These are phyloP conservation scores for Lycodopsis pacificus DNA, from an alignment of 2,797 vertebrate species.

Conservation along the genomic window DNA sequence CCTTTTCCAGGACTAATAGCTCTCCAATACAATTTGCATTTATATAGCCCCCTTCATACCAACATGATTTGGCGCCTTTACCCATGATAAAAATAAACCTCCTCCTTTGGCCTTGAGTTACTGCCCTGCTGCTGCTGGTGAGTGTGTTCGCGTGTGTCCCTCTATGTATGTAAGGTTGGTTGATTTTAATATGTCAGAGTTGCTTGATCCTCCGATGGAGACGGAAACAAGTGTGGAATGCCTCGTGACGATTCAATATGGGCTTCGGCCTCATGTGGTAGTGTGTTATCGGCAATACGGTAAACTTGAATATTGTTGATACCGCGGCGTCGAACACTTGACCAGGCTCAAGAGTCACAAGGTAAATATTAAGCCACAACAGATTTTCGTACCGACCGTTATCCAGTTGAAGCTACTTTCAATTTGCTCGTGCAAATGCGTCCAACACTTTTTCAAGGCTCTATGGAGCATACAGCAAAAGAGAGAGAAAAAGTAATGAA, in stretches of 20 bases:
- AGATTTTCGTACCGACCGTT: conserved; percentile 4
- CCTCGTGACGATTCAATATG: conserved; percentile 70
- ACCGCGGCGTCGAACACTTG: conserved; percentile 48
- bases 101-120: conserved; percentile 85
- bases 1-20: conserved; percentile 87
- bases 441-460: conserved; percentile 46
- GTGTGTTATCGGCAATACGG: conserved; percentile 38
- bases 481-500: conserved; percentile 56
- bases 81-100: conserved; percentile 87
- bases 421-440: conserved; percentile 27
- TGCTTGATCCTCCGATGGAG: conserved; percentile 65
- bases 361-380: conserved; percentile 64
- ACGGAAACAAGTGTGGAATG: conserved; percentile 71
- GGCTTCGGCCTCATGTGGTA: conserved; percentile 14
- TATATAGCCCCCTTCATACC: conserved; percentile 88
- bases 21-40: conserved; percentile 89
- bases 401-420: conserved; percentile 38
- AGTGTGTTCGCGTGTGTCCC: conserved; percentile 63
- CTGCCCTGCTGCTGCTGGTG: conserved; percentile 67
- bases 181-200: conserved; percentile 82
- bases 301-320: conserved; percentile 60
- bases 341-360: conserved; percentile 50
- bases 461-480: conserved; percentile 42
- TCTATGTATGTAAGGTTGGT: conserved; percentile 73
- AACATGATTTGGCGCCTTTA: conserved; percentile 87